A percentile compares a stretch with the other conserved stretches of the same genome.
Evolutionary conservation across 2,888 invertebrate species (phyloP).

Genomic region (Drosophila crucigera): DNA sequence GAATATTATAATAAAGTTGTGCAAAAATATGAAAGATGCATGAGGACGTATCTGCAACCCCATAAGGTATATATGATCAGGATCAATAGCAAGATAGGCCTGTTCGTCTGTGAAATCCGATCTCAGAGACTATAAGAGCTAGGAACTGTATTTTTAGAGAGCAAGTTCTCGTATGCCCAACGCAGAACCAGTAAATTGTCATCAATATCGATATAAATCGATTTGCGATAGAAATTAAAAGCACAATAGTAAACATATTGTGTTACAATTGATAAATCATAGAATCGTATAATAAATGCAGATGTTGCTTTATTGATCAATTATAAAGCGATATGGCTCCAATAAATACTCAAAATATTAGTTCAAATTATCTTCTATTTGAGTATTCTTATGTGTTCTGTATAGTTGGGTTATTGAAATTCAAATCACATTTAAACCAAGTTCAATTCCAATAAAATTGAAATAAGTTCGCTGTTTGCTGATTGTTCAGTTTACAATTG

Average conservation of each 20-base stretch:
- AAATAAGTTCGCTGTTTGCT: not conserved
- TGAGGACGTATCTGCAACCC: accelerated
- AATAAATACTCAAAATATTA: too few species aligned
- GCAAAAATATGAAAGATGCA: too few species aligned
- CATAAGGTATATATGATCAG: too few species aligned
- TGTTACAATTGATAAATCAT: not conserved
- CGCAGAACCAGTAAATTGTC: too few species aligned
- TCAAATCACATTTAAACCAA: not conserved
- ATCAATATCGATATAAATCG: not conserved
- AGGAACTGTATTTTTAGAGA: too few species aligned
- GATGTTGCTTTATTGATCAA: not conserved
- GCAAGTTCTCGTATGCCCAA: too few species aligned
- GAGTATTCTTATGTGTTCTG: not conserved
- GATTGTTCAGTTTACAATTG: not conserved
- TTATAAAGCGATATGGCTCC: too few species aligned
- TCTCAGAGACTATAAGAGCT: too few species aligned
- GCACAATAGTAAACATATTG: accelerated
- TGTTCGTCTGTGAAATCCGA: too few species aligned
- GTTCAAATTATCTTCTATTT: too few species aligned
- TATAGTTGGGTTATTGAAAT: accelerated
- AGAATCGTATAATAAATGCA: not conserved
- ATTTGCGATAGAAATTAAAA: not conserved
- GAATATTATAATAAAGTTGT: too few species aligned
- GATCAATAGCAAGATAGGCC: too few species aligned
- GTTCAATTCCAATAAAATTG: not conserved